A percentile compares a stretch with the other conserved stretches of the same genome.
Conservation (phyloP, 2,113 vertebrate species). For the Centropristis striata region DNA sequence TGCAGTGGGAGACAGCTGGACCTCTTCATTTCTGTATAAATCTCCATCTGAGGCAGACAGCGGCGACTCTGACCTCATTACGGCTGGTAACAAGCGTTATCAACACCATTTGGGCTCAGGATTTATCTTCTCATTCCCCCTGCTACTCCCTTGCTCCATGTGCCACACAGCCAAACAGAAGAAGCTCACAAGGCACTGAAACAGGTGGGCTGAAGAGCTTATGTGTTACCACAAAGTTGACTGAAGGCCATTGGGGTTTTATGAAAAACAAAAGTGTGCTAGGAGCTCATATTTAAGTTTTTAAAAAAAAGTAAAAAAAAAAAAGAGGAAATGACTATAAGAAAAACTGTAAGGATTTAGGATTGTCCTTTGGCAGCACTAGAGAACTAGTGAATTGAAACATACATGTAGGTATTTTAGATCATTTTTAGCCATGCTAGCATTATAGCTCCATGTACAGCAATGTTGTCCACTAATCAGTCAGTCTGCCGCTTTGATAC, state of each 20-base stretch:
- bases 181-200: background rate
- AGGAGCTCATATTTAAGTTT: background rate
- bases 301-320: no score
- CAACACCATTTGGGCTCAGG: slow-evolving; percentile 65
- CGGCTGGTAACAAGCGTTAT: slow-evolving; percentile 72
- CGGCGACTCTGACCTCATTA: slow-evolving; percentile 82
- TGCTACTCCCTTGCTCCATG: slow-evolving; percentile 19
- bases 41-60: slow-evolving; percentile 80
- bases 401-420: background rate
- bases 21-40: slow-evolving; percentile 76
- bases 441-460: background rate
- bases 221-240: background rate
- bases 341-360: background rate
- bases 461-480: background rate
- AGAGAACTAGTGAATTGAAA: background rate
- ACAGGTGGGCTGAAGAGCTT: background rate
- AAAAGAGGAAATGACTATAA: no score
- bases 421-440: background rate
- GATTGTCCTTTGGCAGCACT: background rate
- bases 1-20: slow-evolving; percentile 65
- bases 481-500: background rate
- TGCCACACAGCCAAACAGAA: slow-evolving; percentile 19
- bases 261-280: background rate
- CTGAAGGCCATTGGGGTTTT: background rate
- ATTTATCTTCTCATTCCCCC: slow-evolving; percentile 73